These are phyloP conservation scores for Akabosia matsudoensis DNA, from an alignment of 1,140 invertebrate genomes.

Conservation along the genomic window DNA sequence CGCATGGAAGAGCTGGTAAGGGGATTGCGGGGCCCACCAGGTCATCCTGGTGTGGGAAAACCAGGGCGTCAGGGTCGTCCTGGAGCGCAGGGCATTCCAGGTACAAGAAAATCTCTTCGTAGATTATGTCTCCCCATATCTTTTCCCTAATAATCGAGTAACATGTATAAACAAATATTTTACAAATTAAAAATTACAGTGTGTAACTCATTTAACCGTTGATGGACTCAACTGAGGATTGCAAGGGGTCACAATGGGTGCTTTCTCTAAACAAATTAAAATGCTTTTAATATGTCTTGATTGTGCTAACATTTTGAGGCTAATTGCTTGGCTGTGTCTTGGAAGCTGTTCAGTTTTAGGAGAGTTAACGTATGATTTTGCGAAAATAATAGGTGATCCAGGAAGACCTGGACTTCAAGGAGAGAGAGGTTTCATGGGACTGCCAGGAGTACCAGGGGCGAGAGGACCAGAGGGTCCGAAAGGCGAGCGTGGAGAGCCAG, in stretches of 20 bases:
- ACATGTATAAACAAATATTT: too few relatives aligned
- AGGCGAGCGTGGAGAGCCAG: conserved; percentile 69
- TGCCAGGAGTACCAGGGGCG: conserved; percentile 48
- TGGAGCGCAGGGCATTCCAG: conserved; percentile 56
- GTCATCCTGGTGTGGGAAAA: conserved; percentile 54
- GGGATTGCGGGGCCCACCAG: conserved; percentile 56
- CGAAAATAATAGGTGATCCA: conserved; percentile 53
- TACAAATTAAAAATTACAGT: not conserved
- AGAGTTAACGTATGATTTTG: too few relatives aligned
- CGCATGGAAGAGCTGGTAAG: conserved; percentile 57
- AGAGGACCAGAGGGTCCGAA: conserved; percentile 58
- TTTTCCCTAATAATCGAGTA: too few relatives aligned
- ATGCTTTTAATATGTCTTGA: too few relatives aligned
- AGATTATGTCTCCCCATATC: not conserved
- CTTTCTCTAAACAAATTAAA: too few relatives aligned
- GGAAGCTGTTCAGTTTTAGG: too few relatives aligned
- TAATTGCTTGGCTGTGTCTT: too few relatives aligned
- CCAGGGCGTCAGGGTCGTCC: conserved; percentile 51
- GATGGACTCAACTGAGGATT: too few relatives aligned
- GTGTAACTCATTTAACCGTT: not conserved
- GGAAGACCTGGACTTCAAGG: conserved; percentile 56
- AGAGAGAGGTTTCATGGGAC: conserved; percentile 64
- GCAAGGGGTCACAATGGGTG: too few relatives aligned
- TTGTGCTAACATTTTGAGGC: too few relatives aligned
- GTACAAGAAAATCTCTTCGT: conserved; percentile 50